These are phyloP conservation scores for Pogoniulus pusillus DNA, from an alignment of 2,797 vertebrate species.

Conservation along the genomic window DNA sequence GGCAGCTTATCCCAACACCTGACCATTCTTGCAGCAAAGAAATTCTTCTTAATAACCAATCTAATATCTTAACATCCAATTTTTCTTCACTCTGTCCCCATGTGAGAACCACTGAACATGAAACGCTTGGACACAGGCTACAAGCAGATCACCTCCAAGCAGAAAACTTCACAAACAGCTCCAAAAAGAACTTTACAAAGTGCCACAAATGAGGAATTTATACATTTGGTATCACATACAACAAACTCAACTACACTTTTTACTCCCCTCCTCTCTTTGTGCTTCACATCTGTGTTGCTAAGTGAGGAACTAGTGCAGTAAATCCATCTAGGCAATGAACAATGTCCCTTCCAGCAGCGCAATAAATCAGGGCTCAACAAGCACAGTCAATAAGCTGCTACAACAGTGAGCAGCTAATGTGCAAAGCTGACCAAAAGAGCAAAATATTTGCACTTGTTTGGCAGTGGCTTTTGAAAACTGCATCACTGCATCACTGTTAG, in stretches of 20 bases:
- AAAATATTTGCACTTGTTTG: neutral
- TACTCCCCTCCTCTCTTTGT: fast-evolving
- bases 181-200: neutral
- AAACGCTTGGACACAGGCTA: neutral
- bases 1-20: too few species aligned
- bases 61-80: too few species aligned
- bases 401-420: neutral
- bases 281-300: neutral
- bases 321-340: constrained; percentile 36
- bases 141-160: neutral
- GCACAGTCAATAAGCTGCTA: neutral
- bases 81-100: neutral
- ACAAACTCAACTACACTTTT: neutral
- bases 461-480: neutral
- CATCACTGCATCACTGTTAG: neutral
- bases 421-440: neutral
- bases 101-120: neutral
- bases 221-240: neutral
- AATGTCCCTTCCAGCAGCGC: constrained; percentile 7
- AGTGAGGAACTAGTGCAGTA: constrained; percentile 11
- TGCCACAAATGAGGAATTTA: neutral
- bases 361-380: constrained; percentile 28
- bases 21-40: too few species aligned
- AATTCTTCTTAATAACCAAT: too few species aligned
- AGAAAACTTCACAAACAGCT: neutral